Conservation (phyloP, 2,888 invertebrate species). For the Lochmaea capreae region DNA sequence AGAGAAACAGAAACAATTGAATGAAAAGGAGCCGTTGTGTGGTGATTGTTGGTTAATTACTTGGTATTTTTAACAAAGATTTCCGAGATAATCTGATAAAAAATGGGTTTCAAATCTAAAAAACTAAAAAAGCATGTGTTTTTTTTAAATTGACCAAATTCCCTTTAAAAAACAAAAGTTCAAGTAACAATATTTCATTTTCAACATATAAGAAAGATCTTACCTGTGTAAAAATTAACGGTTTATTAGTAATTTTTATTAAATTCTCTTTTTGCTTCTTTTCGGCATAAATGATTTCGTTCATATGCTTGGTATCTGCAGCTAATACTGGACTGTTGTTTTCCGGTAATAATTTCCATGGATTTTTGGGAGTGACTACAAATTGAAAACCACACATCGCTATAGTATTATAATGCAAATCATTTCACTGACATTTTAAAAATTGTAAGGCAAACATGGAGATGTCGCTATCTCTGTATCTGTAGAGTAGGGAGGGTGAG, state of each 20-base stretch:
- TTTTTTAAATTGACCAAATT: too few relatives aligned
- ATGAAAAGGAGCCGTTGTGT: too few relatives aligned
- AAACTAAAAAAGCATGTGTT: too few relatives aligned
- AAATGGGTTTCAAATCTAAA: too few relatives aligned
- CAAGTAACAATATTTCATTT: not conserved
- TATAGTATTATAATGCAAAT: not conserved
- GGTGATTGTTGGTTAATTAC: too few relatives aligned
- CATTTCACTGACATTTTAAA: too few relatives aligned
- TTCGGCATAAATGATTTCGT: conserved; percentile 79
- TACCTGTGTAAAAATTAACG: conserved; percentile 82
- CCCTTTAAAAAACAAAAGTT: too few relatives aligned
- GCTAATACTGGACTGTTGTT: conserved; percentile 60
- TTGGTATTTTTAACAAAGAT: too few relatives aligned
- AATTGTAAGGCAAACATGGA: too few relatives aligned
- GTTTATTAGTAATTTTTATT: conserved; percentile 78
- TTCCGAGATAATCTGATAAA: not conserved
- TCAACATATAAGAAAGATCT: conserved; percentile 24
- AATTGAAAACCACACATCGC: conserved; percentile 17
- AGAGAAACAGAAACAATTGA: too few relatives aligned
- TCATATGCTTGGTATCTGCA: conserved; percentile 53
- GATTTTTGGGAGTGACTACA: conserved; percentile 61
- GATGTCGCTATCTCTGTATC: too few relatives aligned
- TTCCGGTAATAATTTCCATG: conserved; percentile 66
- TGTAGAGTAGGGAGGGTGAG: too few relatives aligned
- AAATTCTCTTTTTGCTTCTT: conserved; percentile 78